These are phyloP conservation scores for Neodontobutis hainanensis DNA, from an alignment of 2,113 vertebrate genomes.

Conservation along the genomic window DNA sequence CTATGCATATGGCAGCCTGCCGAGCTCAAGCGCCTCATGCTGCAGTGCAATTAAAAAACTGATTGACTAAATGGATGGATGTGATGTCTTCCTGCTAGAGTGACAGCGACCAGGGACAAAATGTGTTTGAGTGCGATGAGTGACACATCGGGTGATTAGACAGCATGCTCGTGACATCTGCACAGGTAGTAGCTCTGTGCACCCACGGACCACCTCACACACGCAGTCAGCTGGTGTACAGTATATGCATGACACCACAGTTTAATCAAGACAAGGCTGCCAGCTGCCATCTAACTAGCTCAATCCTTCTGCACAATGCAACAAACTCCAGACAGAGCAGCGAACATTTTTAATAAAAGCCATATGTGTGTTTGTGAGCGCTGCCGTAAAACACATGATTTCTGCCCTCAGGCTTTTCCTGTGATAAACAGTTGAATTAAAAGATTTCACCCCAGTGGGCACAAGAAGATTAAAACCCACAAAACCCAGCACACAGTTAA, in stretches of 20 bases:
- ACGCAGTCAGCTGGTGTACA: constrained; percentile 19
- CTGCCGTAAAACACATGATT: constrained; percentile 15
- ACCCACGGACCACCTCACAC: constrained; percentile 7
- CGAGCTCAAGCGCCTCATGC: not conserved
- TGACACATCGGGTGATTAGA: constrained; percentile 69
- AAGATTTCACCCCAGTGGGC: constrained; percentile 51
- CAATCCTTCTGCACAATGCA: constrained; percentile 36
- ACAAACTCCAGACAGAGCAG: constrained; percentile 27
- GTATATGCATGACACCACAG: constrained; percentile 28
- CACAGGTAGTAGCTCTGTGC: constrained; percentile 42
- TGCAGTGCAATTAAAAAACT: constrained; percentile 35
- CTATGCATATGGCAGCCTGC: not conserved
- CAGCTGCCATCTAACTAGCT: constrained; percentile 42
- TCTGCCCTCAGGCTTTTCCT: constrained; percentile 52
- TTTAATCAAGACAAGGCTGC: constrained; percentile 42
- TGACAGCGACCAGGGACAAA: constrained; percentile 46
- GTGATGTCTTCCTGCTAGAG: constrained; percentile 31
- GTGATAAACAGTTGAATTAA: constrained; percentile 61
- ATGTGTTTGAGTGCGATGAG: constrained; percentile 48
- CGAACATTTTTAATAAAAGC: constrained; percentile 56
- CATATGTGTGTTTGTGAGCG: constrained; percentile 11
- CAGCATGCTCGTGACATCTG: constrained; percentile 59
- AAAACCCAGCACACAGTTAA: constrained; percentile 18
- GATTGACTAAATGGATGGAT: constrained; percentile 28
- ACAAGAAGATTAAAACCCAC: constrained; percentile 14